Percentiles rank a stretch among this genome's conserved stretches.
Evolutionary conservation across 2,797 vertebrate genomes (phyloP).

Genomic region (Sebastes oblongus): DNA sequence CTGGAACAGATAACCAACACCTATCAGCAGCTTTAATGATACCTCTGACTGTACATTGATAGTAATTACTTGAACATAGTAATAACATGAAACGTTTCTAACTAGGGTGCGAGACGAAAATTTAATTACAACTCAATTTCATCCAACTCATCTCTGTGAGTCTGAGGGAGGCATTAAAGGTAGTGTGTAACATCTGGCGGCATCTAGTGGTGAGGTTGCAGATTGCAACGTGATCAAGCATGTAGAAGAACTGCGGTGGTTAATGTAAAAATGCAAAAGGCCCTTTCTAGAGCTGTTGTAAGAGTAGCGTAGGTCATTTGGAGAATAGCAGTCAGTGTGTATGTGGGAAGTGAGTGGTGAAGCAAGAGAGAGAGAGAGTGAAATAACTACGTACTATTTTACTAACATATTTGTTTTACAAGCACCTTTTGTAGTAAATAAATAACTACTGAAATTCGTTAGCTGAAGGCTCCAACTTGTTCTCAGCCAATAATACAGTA

Average conservation of each 20-base stretch:
- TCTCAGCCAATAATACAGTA: neutral
- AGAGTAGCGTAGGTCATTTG: no score
- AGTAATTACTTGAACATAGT: neutral
- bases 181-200: no score
- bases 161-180: neutral
- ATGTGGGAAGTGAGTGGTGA: no score
- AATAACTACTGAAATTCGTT: neutral
- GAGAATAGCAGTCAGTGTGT: no score
- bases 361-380: neutral
- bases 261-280: no score
- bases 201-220: no score
- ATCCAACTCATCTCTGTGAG: neutral
- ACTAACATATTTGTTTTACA: neutral
- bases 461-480: neutral
- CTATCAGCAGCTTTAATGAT: neutral
- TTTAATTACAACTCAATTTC: neutral
- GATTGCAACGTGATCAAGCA: no score
- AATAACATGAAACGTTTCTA: neutral
- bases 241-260: no score
- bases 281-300: no score
- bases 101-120: neutral
- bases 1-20: conserved; percentile 61
- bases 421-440: neutral
- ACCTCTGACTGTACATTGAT: neutral
- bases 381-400: neutral